Evolutionary conservation across 2,797 vertebrate genomes (phyloP).

Genomic region (Pipistrellus pipistrellus): DNA sequence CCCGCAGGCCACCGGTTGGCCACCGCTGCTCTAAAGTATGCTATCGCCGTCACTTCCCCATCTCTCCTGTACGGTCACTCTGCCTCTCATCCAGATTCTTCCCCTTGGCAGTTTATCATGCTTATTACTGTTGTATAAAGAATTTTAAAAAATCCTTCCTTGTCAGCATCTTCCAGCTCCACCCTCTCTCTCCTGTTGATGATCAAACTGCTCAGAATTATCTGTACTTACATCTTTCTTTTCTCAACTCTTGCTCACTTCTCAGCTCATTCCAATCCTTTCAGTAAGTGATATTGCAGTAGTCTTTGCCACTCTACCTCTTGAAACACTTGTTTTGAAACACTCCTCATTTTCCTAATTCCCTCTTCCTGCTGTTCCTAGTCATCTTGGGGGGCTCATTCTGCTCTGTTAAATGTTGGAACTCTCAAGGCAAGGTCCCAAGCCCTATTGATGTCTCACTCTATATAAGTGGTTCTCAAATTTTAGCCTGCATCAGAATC

Average conservation of each 20-base stretch:
- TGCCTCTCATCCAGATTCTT: background rate
- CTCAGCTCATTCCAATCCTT: background rate
- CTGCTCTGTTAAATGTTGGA: constrained; percentile 2
- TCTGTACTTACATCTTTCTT: background rate
- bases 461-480: background rate
- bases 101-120: background rate
- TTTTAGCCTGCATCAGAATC: background rate
- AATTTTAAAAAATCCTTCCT: background rate
- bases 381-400: background rate
- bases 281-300: background rate
- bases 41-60: background rate
- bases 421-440: background rate
- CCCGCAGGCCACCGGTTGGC: too few relatives aligned
- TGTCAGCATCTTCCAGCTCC: background rate
- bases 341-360: background rate
- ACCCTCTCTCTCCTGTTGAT: background rate
- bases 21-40: too few relatives aligned
- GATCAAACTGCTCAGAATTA: background rate
- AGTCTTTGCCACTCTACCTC: background rate
- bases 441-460: background rate
- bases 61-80: background rate
- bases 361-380: background rate
- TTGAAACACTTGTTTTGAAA: background rate
- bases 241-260: background rate
- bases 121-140: background rate